Percentiles rank a stretch among this genome's conserved stretches.
Evolutionary conservation across 1,140 invertebrate genomes (phyloP).

Genomic region (Lepidurus apus): DNA sequence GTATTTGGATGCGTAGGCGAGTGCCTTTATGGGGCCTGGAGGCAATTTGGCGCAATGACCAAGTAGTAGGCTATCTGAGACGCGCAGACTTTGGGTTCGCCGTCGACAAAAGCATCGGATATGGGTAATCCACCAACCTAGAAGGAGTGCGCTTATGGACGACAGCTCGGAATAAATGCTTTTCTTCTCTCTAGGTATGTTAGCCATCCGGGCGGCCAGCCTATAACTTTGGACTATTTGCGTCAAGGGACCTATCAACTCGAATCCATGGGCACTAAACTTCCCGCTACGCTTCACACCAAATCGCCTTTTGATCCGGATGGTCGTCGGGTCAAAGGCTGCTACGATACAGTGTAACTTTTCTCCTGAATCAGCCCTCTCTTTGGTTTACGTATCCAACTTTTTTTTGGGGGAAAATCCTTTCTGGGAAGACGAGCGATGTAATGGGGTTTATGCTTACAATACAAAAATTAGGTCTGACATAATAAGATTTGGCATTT

Average conservation of each 20-base stretch:
- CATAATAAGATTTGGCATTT: neutral
- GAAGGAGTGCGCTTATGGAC: neutral
- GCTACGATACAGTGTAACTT: slow-evolving; percentile 38
- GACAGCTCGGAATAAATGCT: neutral
- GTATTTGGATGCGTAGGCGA: slow-evolving; percentile 44
- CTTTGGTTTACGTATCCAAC: neutral
- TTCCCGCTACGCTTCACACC: slow-evolving; percentile 62
- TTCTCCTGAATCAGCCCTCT: neutral
- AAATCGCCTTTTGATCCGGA: slow-evolving; percentile 74
- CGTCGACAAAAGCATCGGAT: slow-evolving; percentile 62
- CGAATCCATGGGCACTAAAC: slow-evolving; percentile 66
- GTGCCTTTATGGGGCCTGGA: slow-evolving; percentile 75
- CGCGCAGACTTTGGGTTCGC: slow-evolving; percentile 72
- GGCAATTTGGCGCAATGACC: slow-evolving; percentile 69
- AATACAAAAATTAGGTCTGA: slow-evolving; percentile 20
- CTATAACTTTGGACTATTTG: slow-evolving; percentile 61
- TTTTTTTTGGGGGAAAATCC: neutral
- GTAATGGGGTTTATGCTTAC: slow-evolving; percentile 19
- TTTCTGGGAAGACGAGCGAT: slow-evolving; percentile 16
- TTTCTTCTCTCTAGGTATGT: slow-evolving; percentile 48
- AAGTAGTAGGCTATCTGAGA: slow-evolving; percentile 68
- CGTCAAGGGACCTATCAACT: slow-evolving; percentile 67
- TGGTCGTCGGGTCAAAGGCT: slow-evolving; percentile 52
- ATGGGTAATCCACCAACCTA: slow-evolving; percentile 50
- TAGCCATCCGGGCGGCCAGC: slow-evolving; percentile 49